Percentiles rank a stretch among this genome's conserved stretches.
Conservation (phyloP, 2,888 invertebrate genomes). For the Pandemis heparana region DNA sequence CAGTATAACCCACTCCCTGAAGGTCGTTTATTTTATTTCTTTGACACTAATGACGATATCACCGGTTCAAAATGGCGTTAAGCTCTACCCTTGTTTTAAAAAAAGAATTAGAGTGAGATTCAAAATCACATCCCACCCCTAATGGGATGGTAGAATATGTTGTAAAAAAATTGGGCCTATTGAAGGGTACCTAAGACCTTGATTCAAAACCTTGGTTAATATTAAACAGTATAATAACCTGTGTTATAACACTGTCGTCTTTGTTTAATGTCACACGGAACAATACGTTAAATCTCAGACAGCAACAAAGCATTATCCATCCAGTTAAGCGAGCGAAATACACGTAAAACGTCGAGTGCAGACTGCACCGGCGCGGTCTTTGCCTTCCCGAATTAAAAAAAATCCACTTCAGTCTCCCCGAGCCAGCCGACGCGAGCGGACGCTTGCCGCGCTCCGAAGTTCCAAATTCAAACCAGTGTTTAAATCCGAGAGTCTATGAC, state of each 20-base stretch:
- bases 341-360: conserved; percentile 53
- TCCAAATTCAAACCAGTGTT: conserved; percentile 57
- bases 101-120: too few relatives aligned
- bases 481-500: conserved; percentile 48
- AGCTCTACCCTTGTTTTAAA: too few relatives aligned
- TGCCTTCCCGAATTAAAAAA: conserved; percentile 55
- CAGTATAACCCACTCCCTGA: too few relatives aligned
- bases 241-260: neutral
- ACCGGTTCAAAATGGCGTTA: too few relatives aligned
- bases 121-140: too few relatives aligned
- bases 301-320: neutral
- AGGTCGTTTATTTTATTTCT: too few relatives aligned
- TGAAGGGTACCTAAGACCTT: too few relatives aligned
- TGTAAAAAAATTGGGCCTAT: too few relatives aligned
- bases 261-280: neutral
- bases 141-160: too few relatives aligned
- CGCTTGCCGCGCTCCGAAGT: conserved; percentile 55
- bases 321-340: neutral
- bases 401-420: conserved; percentile 62
- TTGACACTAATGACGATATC: too few relatives aligned
- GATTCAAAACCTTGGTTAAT: too few relatives aligned
- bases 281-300: neutral
- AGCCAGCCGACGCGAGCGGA: conserved; percentile 50
- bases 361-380: conserved; percentile 52
- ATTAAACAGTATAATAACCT: too few relatives aligned